Base-by-base conservation (phyloP, 1,140 invertebrate species). In the Hypsibius dujardini region DNA sequence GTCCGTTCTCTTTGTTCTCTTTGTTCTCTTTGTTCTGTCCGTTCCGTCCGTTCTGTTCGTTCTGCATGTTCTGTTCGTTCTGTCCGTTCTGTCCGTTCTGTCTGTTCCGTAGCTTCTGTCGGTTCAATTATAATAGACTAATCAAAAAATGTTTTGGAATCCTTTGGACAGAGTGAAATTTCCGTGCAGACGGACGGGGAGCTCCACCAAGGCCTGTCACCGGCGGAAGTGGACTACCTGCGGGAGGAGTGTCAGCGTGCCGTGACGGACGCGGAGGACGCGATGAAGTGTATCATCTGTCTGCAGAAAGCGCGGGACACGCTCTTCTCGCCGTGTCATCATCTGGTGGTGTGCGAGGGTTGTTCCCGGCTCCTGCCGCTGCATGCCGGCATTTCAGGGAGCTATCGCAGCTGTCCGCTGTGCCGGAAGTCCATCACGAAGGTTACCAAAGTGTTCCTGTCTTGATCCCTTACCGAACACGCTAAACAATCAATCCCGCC, bases 301-400 rank as follows among this genome's bases (percentile, higher is more conserved):
- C 42, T 67, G 3, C 12, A 12, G 12, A 3, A 45, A 7, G 12
- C 12, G 3, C 62, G 62, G 3, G 62, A 12, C 62, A 67, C 45
- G 3, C 7, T 67, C 12, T 42, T 67, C 62, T 67, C 62, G 42
- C 62, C 62, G 7, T 67, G 62, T 42, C 62, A 67, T 45, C 62
- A 67, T 0, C 12, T 67, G 12, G 42, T 67, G 3, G 45, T 42
- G 3, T 67, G 62, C 62, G 12, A 7, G 12, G 3, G 7, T 7
- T 67, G 62, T 42, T 7, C 62, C 12, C 12, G 45, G 7, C 12
- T 7, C 12, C 62, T 67, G 12, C 62, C 62, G 12, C 42, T 67
- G 12, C 3, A 15, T 42, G 42, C 3, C 7, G 45, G 12, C 12
- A 15, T 67, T 15, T 15, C 62, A 7, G 62, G 62, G 12, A 15